A percentile compares a stretch with the other conserved stretches of the same genome.
phyloP scores from a whole-genome alignment of 2,888 invertebrate species.

The Cenopis cana region DNA sequence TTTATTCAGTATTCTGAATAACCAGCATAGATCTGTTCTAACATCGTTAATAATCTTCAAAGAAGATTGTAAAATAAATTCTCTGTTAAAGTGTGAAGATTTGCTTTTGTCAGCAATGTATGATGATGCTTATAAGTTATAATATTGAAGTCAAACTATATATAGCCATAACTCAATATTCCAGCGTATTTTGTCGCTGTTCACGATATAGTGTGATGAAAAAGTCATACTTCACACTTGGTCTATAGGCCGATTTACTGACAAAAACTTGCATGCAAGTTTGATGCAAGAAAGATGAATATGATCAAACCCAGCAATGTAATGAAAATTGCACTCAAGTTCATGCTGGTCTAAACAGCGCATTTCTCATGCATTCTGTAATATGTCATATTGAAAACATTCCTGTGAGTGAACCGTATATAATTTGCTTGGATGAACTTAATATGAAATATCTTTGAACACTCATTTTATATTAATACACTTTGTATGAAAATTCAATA shows the following conservation, averaged over 20 bases:
- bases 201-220: not conserved
- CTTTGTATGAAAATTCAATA: no score
- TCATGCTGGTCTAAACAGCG: no score
- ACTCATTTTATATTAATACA: not conserved
- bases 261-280: no score
- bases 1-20: constrained; percentile 4
- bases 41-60: no score
- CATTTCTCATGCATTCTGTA: no score
- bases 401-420: constrained; percentile 6
- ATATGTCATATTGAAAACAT: constrained; percentile 23
- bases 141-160: constrained; percentile 7
- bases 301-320: no score
- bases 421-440: not conserved
- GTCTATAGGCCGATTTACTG: no score
- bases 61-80: constrained; percentile 1
- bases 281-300: no score
- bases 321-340: no score
- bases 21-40: not conserved
- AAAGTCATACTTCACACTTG: not conserved
- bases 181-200: not conserved
- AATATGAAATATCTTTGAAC: not conserved
- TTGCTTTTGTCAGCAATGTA: not conserved
- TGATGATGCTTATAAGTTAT: constrained; percentile 13
- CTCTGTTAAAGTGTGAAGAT: not conserved
- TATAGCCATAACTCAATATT: not conserved